A percentile compares a stretch with the other conserved stretches of the same genome.
phyloP scores from a whole-genome alignment of 2,113 vertebrate species.

The Corythoichthys intestinalis region DNA sequence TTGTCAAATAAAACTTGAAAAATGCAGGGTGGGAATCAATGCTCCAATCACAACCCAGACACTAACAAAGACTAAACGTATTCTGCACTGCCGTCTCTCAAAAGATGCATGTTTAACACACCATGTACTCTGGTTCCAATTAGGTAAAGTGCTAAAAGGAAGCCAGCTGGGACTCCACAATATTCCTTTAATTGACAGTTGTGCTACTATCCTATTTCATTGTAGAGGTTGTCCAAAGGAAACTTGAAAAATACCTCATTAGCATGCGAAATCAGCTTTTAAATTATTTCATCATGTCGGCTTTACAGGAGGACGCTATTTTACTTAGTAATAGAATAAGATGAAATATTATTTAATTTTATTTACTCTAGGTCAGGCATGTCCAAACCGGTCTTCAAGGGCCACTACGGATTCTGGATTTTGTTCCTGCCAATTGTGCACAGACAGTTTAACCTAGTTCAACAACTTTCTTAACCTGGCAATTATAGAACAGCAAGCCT shows the following conservation, averaged over 20 bases:
- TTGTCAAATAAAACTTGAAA: slow-evolving; percentile 20
- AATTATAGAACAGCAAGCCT: no score
- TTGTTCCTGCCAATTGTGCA: no score
- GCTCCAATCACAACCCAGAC: slow-evolving; percentile 23
- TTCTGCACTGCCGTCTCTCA: slow-evolving; percentile 38
- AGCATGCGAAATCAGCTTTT: slow-evolving; percentile 44
- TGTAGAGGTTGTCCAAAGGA: slow-evolving; percentile 33
- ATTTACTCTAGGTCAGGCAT: neutral
- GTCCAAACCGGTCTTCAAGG: no score
- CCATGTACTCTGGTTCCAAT: slow-evolving; percentile 57
- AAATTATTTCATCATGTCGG: slow-evolving; percentile 43
- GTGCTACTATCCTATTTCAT: slow-evolving; percentile 58
- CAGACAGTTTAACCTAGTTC: no score
- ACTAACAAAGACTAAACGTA: slow-evolving; percentile 37
- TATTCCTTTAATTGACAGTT: slow-evolving; percentile 58
- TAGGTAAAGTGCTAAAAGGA: slow-evolving; percentile 54
- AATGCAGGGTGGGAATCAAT: slow-evolving; percentile 18
- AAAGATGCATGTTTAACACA: slow-evolving; percentile 54
- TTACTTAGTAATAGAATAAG: slow-evolving; percentile 18
- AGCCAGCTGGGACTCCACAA: slow-evolving; percentile 35
- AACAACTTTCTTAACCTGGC: no score
- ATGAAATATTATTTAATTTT: slow-evolving; percentile 1
- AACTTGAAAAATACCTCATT: slow-evolving; percentile 61
- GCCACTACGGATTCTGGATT: no score
- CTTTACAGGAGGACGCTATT: slow-evolving; percentile 46